Evolutionary conservation across 2,888 invertebrate species (phyloP).

Genomic region (Chrysina gloriosa): DNA sequence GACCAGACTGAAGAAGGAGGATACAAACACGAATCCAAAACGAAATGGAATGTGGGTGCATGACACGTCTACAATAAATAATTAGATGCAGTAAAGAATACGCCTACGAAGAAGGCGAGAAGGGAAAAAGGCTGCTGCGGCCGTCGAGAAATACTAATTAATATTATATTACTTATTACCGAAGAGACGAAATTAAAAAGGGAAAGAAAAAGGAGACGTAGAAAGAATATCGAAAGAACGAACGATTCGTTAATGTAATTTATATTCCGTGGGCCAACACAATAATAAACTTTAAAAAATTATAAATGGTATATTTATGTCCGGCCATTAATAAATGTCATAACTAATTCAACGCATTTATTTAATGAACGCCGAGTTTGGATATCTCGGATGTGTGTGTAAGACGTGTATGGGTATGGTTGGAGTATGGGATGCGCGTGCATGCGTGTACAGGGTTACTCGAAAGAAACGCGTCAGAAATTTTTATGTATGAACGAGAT

Average conservation of each 20-base stretch:
- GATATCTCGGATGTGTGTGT: conserved; percentile 1
- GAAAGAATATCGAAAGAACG: conserved; percentile 10
- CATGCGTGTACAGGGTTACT: too few relatives aligned
- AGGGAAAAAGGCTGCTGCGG: not conserved
- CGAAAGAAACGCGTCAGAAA: too few relatives aligned
- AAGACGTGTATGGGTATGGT: too few relatives aligned
- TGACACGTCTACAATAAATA: conserved; percentile 53
- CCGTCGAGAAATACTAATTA: conserved; percentile 47
- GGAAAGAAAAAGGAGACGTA: not conserved
- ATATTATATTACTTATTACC: conserved; percentile 48
- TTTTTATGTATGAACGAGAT: too few relatives aligned
- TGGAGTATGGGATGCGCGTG: too few relatives aligned
- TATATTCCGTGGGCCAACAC: conserved; percentile 40
- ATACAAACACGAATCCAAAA: conserved; percentile 38
- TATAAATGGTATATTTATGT: conserved; percentile 43
- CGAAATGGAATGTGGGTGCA: conserved; percentile 44
- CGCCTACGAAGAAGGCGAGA: conserved; percentile 41
- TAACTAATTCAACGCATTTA: conserved; percentile 36
- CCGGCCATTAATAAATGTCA: conserved; percentile 39
- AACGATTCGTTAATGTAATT: conserved; percentile 40
- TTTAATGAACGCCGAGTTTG: conserved; percentile 32
- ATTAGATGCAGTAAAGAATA: conserved; percentile 49
- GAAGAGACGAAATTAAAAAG: conserved; percentile 29
- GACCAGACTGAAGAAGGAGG: conserved; percentile 13
- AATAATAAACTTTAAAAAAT: conserved; percentile 42